Evolutionary conservation across 2,113 vertebrate species (phyloP), one percentile per base, ranked within the genome.

Genomic region (Bufo bufo): DNA sequence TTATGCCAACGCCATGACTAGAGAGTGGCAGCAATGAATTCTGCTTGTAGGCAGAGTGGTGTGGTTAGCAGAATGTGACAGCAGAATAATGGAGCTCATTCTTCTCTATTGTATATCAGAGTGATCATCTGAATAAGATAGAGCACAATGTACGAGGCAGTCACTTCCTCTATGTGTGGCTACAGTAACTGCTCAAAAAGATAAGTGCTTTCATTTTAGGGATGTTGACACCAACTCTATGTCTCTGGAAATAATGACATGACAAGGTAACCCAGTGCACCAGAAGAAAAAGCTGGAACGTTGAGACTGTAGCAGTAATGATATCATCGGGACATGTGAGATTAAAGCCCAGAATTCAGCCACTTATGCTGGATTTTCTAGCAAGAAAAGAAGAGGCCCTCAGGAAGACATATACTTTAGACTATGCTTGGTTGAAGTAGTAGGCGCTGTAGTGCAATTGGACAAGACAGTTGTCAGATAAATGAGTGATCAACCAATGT

Each of bases 111-210:
- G 50, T 54, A 78, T 78, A 78, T 56, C 50, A 23, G 49, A 78
- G 77, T 23, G 49, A 78, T 78, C 77, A 52, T 78, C 49, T 78
- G 77, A 78, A 78, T 78, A 54, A 78, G 77, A 78, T 75, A 75
- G 50, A 56, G 77, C 77, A 23, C 49, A 78, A 52, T 78, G 49
- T 78, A 78, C 16, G 72, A 78, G 19, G 54, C 77, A 8, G 77
- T 78, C 49, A 78, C 77, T 56, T 33, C 50, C 0, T 23, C 50
- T 23, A 54, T 56, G 77, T 54, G 77, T 78, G 50, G 77, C 77
- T 19, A 56, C 50, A 78, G 56, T 54, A 78, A 78, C 50, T 78
- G 50, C 77, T 54, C 77, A n/a, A 33, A 77, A 78, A 78, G 77
- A 78, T 75, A 75, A 75, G 72, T 75, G 72, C 72, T 56, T 78